Percentiles rank a stretch among this genome's conserved stretches.
Evolutionary conservation across 2,888 invertebrate species (phyloP).

Genomic region (Agrochola circellaris): DNA sequence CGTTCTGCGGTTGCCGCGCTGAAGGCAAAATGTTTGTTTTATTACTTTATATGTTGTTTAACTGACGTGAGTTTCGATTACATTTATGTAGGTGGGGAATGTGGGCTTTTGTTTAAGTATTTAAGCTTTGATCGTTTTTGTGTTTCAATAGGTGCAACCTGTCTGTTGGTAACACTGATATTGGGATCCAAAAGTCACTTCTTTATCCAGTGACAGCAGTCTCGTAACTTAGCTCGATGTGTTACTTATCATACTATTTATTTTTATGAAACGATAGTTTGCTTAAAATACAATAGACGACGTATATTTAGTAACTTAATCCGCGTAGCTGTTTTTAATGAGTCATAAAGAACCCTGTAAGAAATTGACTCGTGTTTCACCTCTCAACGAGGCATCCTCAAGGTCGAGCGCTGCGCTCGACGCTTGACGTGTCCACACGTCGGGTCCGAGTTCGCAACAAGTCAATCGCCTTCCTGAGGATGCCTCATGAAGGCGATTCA

Average conservation of each 20-base stretch:
- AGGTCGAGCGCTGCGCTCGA: no score
- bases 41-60: constrained; percentile 46
- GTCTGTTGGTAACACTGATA: neutral
- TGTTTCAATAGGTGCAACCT: neutral
- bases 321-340: no score
- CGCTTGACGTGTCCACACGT: no score
- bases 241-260: neutral
- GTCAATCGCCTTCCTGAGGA: no score
- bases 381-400: no score
- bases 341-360: no score
- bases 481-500: no score
- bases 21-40: constrained; percentile 53
- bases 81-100: constrained; percentile 30
- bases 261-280: neutral
- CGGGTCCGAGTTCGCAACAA: no score
- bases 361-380: no score
- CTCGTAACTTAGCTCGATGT: neutral
- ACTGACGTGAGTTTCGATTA: constrained; percentile 45
- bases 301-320: no score
- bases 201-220: neutral
- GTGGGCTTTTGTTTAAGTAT: constrained; percentile 13
- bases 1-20: constrained; percentile 31
- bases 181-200: neutral
- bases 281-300: no score
- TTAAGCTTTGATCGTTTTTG: constrained; percentile 12